Evolutionary conservation across 2,797 vertebrate species (phyloP), one percentile per base, ranked within the genome.

Genomic region (Coregonus sp.): DNA sequence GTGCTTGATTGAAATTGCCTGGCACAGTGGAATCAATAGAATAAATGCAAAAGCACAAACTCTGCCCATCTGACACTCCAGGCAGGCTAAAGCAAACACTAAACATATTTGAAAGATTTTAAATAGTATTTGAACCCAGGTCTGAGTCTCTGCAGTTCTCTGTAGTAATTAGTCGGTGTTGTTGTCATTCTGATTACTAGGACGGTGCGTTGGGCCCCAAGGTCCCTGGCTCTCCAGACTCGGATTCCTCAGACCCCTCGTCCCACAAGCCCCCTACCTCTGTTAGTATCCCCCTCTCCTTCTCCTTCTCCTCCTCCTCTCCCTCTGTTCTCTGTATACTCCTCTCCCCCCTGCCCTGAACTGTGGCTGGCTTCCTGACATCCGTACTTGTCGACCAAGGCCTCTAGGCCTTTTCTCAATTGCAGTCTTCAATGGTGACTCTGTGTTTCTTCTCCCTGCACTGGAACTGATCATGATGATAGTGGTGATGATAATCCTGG

Each of bases 241-340:
- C 96, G 84, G 97, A 98, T 75, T 96, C 96, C 5, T 72, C 70
- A 78, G 96, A 96, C 90, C 96, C 96, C 81, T 97, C 96, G 78
- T 98, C 97, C 92, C 96, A 97, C 93, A 98, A 98, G 91, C 95
- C 95, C 91, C 95, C 96, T 82, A 92, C 93, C 71, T 95, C 96
- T 84, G 97, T 99, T 95, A 97, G 97, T 99, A 97, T 91, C 74
- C 80, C 51, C 40, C 3, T 11, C 85, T 83, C 2, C 40, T 12
- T 11, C 85, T 83, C 2, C 33, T 35, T 3, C 74, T 74, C 75
- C 25, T 4, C 67, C 3, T 20, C 4, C 20, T n/a, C 14, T 33
- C 31, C 29, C 12, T 14, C 18, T 70, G 16, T 47, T 70, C 16
- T 50, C 69, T 15, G 5, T 4, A 4, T 31, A 20, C 31, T 16